Evolutionary conservation across 1,140 invertebrate genomes (phyloP), one percentile per base, ranked within the genome.

Genomic region (Drosophila arawakana): DNA sequence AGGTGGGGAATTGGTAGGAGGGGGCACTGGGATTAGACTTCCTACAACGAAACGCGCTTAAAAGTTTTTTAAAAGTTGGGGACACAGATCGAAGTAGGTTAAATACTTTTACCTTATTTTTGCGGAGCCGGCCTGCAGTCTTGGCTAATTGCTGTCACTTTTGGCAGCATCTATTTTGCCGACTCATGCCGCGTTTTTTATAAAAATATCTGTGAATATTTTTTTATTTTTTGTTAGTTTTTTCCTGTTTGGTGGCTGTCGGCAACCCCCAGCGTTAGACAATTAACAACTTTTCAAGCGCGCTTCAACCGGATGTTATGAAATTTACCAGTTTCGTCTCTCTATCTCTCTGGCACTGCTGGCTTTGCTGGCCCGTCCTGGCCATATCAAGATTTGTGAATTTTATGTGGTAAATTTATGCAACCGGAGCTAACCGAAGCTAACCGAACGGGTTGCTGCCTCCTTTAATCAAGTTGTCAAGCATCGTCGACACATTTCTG

Each of bases 211-310:
- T 55, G 15, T 43, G 15, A 15, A 73, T 66, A 66, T 47, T 43
- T 44, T 30, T 21, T 15, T 62, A 21, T 37, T 43, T 41, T 73
- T 46, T 15, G 59, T 69, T 54, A 61, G 18, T 54, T 39, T 75
- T 78, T 79, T 66, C 73, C 66, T 80, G 66, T 67, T 73, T 41
- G 49, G n/a, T 44, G 61, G 61, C 35, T 25, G 52, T 37, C 50
- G 62, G 69, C 69, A 52, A 66, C 69, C 62, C 70, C 62, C 63
- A 59, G 55, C 65, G 47, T 69, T 59, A 52, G 80, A 89, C 75
- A 89, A 88, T 89, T 88, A 89, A 84, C 84, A 89, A 88, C 84
- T 89, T 89, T 88, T 88, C 84, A 89, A 89, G 84, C 85, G 72
- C 84, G 81, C 78, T 74, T 52, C 72, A 89, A 89, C 84, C 84